Evolutionary conservation across 1,140 invertebrate species (phyloP).

Genomic region (Penaeus japonicus): DNA sequence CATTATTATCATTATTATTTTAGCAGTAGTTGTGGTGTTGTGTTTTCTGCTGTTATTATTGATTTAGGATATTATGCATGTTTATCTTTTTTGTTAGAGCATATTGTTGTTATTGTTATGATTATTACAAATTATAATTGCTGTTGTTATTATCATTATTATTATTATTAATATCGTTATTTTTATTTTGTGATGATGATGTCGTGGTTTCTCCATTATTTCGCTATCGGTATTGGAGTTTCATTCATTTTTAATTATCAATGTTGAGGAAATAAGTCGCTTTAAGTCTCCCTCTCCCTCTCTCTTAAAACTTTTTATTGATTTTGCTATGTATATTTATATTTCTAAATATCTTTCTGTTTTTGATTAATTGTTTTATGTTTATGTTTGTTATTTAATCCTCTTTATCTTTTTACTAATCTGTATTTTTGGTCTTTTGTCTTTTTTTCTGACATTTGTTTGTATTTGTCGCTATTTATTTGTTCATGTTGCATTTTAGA

Average conservation of each 20-base stretch:
- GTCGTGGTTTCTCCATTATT: not conserved
- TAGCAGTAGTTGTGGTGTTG: too few relatives aligned
- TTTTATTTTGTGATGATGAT: not conserved
- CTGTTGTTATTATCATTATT: not conserved
- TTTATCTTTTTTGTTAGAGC: too few relatives aligned
- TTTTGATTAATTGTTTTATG: not conserved
- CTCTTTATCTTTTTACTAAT: constrained; percentile 7
- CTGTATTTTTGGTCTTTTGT: not conserved
- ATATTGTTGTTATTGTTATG: too few relatives aligned
- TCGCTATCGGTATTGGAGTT: not conserved
- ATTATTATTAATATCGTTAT: not conserved
- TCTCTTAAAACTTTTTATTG: too few relatives aligned
- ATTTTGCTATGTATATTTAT: not conserved
- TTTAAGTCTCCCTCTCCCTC: not conserved
- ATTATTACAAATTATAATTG: not conserved
- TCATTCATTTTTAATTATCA: not conserved
- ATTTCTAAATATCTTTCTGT: not conserved
- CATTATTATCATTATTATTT: too few relatives aligned
- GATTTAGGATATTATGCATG: too few relatives aligned
- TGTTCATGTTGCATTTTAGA: not conserved
- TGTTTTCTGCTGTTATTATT: too few relatives aligned
- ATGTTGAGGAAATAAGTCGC: not conserved
- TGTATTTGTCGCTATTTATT: not conserved
- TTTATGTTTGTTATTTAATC: not conserved
- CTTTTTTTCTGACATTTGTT: not conserved